Evolutionary conservation across 2,113 vertebrate genomes (phyloP), one percentile per base, ranked within the genome.

Genomic region (Alligator sinensis): DNA sequence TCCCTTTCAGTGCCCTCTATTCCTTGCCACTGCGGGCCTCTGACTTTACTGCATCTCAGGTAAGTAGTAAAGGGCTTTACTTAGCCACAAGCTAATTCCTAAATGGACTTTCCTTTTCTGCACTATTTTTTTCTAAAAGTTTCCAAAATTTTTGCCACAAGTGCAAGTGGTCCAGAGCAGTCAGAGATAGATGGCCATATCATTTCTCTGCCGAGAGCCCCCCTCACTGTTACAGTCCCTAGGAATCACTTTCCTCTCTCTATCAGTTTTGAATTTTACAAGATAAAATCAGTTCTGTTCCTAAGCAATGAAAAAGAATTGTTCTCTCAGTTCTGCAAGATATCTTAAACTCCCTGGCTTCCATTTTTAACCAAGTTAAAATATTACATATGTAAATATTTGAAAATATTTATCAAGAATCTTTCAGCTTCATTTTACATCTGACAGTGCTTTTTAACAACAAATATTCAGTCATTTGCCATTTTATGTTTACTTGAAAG

Each of bases 391-490:
- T 58, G 6, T 68, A 19, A 7, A 19, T 11, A 58, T 88, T 92
- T 80, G 59, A 60, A 60, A 34, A 57, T 9, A 72, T 17, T 47
- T 12, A 13, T 9, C 2, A 70, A 79, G 3, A 7, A 77, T 7
- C 68, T 72, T 72, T 72, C 2, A 70, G 3, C 13, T 15, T 78
- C 22, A 25, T 61, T 16, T 38, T 92, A 30, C 5, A 61, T 9
- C 92, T 30, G 19, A 83, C 4, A 9, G 47, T 47, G 47, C 3
- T 79, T 62, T 62, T 59, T 21, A 70, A 68, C 91, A 91, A 10
- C 3, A 63, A 76, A 28, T 34, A 30, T 3, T 0, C 3, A 80
- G 55, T 21, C 77, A 17, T 47, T 47, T 38, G 0, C 4, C 3
- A 9, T 47, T 87, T 77, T 38, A 19, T 75, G 61, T 47, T 47